Evolutionary conservation across 2,888 invertebrate species (phyloP), one percentile per base, ranked within the genome.

Genomic region (Smittia sp.): DNA sequence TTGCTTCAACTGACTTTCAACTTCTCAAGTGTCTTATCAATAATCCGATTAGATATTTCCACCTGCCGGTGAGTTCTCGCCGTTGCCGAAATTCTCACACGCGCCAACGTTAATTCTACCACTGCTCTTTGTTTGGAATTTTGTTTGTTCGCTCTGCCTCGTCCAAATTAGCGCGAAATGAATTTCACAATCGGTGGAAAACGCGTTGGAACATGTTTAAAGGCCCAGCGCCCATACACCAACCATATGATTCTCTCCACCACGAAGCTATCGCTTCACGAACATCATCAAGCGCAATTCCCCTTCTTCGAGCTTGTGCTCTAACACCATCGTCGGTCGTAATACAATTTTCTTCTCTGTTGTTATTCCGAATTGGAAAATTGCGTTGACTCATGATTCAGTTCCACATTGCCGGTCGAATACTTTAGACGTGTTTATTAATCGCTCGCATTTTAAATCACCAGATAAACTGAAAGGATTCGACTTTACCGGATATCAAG

Each of bases 401-500:
- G 68, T 69, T 52, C 22, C 27, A 13, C 18, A 22, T 62, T 39
- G 39, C 72, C 72, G 62, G 62, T 62, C 62, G 24, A 20, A 24
- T 15, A 18, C 9, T 22, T 22, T 13, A 39, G 72, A 72, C 72
- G 72, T 24, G 54, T 18, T 52, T n/a, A 25, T 22, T 32, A 6
- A 62, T 72, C 22, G 52, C 54, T 69, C 69, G 41, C 18, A 32
- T 18, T 13, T 27, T 38, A 13, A 72, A 39, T 24, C 24, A 32
- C 52, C 18, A 70, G 69, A 70, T 38, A 54, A 62, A 6, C 32
- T 13, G 52, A 54, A 72, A 72, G 62, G 24, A 72, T 72, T 72
- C 54, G 27, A 72, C 15, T 62, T 62, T 72, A 25, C 13, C 63
- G 58, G n/a, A 22, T 58, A 58, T 58, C 58, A 18, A 58, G 18